phyloP scores from a whole-genome alignment of 2,797 vertebrate species.

The Anolis apletophallus region DNA sequence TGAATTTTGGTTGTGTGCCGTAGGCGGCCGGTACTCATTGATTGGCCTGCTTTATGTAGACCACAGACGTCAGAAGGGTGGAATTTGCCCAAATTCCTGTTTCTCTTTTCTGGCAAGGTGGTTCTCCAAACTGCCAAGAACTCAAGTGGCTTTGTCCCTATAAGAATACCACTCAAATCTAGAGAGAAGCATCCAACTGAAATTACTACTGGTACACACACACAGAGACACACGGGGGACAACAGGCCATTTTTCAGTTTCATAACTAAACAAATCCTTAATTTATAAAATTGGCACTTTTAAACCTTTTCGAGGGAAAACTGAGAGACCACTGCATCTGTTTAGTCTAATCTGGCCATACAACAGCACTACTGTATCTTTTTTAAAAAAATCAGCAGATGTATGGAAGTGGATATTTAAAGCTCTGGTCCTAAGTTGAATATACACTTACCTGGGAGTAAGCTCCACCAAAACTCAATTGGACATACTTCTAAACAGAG shows the following conservation, averaged over 20 bases:
- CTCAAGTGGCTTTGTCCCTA: constrained; percentile 11
- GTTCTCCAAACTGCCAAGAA: constrained; percentile 8
- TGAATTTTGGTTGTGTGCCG: background rate
- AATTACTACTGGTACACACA: background rate
- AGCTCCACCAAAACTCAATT: background rate
- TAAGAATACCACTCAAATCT: background rate
- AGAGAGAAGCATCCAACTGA: background rate
- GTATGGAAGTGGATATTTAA: background rate
- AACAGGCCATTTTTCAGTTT: background rate
- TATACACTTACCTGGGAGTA: background rate
- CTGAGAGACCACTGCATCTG: accelerated
- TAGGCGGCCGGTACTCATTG: background rate
- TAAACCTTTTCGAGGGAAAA: background rate
- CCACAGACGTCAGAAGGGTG: accelerated
- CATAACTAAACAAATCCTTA: background rate
- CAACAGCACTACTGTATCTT: background rate
- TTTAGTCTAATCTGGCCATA: background rate
- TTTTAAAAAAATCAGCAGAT: background rate
- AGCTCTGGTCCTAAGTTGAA: background rate
- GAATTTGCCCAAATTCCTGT: background rate
- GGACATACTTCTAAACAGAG: background rate
- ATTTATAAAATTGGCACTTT: accelerated
- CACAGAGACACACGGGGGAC: background rate
- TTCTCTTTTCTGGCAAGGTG: background rate
- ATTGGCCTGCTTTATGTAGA: accelerated